These are phyloP conservation scores for Zaprionus ornatus DNA, from an alignment of 1,140 invertebrate species.

Conservation along the genomic window DNA sequence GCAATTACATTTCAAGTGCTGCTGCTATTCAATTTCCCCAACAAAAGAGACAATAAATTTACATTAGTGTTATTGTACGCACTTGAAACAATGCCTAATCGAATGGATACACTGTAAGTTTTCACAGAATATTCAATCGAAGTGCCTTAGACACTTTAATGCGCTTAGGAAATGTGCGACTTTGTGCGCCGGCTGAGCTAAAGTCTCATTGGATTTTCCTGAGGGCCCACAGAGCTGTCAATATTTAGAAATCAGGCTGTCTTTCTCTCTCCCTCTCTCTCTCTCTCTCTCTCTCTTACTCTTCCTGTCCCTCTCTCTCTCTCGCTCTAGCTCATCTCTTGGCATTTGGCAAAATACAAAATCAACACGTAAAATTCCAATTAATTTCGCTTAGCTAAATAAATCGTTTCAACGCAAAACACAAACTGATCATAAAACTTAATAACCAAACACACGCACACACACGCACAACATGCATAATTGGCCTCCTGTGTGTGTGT, in stretches of 20 bases:
- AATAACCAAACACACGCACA: constrained; percentile 65
- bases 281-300: background rate
- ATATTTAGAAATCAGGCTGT: background rate
- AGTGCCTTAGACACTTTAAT: background rate
- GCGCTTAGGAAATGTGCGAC: background rate
- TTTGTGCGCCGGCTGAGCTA: background rate
- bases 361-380: constrained; percentile 82
- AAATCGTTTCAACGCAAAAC: constrained; percentile 80
- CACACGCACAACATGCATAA: constrained; percentile 27
- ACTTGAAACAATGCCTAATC: background rate
- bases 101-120: background rate
- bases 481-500: constrained; percentile 27
- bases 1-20: too few species aligned
- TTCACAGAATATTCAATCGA: background rate
- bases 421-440: constrained; percentile 81
- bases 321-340: constrained; percentile 1
- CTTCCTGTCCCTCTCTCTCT: background rate
- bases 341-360: constrained; percentile 45
- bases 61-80: background rate
- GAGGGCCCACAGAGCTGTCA: background rate
- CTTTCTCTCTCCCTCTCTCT: background rate
- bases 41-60: background rate
- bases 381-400: constrained; percentile 82
- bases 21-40: too few species aligned
- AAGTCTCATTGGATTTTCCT: background rate